Conservation (phyloP, 2,113 vertebrate species). For the Microtus oregoni region DNA sequence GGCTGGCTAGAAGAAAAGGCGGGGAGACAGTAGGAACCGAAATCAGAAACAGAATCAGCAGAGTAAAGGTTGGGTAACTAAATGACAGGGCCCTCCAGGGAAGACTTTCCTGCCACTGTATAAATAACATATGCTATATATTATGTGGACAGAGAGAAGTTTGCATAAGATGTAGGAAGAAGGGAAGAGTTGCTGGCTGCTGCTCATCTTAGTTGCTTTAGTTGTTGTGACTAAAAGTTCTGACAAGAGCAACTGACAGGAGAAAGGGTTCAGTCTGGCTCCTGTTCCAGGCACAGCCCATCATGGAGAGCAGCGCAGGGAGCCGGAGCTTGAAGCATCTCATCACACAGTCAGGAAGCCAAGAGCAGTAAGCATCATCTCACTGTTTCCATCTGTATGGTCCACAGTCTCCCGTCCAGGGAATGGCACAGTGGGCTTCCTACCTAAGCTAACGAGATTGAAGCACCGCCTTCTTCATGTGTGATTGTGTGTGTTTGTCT, state of each 20-base stretch:
- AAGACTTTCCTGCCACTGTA: neutral
- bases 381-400: neutral
- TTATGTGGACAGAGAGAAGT: neutral
- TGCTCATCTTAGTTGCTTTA: neutral
- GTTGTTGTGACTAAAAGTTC: neutral
- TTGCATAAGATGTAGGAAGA: neutral
- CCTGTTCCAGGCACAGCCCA: no score
- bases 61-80: neutral
- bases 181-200: neutral
- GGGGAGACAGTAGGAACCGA: neutral
- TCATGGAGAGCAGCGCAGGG: neutral
- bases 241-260: neutral
- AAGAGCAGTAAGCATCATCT: rapidly evolving
- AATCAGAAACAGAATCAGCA: rapidly evolving
- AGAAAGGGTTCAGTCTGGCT: neutral
- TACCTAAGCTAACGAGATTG: neutral
- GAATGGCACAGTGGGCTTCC: neutral
- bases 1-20: neutral
- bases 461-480: neutral
- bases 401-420: neutral
- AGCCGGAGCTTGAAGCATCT: neutral
- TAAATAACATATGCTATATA: neutral
- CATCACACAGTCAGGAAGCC: neutral
- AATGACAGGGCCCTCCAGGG: rapidly evolving
- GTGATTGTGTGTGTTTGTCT: neutral